Base-by-base conservation (phyloP, 64 coral and sea anemone species). In the Exaiptasia diaphana region DNA sequence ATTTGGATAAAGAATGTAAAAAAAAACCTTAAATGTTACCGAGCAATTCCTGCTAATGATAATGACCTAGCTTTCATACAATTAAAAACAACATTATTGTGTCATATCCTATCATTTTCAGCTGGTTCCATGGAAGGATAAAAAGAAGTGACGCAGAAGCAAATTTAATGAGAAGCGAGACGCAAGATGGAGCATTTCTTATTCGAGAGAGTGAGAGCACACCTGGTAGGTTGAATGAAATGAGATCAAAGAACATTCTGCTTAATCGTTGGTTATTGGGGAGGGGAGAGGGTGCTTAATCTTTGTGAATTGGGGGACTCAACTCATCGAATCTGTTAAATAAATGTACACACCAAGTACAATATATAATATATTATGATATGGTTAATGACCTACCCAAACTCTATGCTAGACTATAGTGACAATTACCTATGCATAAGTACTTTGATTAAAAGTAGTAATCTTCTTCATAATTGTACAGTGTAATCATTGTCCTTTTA, bases 191-290 rank as follows among this genome's bases (percentile, higher is more conserved):
- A 3, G 86, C 87, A 56, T 95, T 95, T 25, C 79, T 95, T 24
- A 65, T 95, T 15, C 64, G 91, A 79, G 91, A 89, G 63, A 95
- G 91, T 67, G 91, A 95, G 69, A 95, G 91, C 33, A 38, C 80
- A 7, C 91, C 91, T 89, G 91, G 91, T 95, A 68, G 32, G 20
- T 12, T 3, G 32, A 5, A 62, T 23, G 22, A 62, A 5, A 62
- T 23, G 57, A 8, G 5, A n/a, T 62, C 22, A 22, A 23, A 22
- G 7, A 62, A n/a, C 18, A 30, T 23, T 62, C 22, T 62, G 22
- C 57, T 9, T 6, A 23, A 23, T 22, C 5, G 22, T 9, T 10
- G 9, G 22, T 30, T 62, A 30, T 9, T 23, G 28, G 28, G 5
- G 9, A 23, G 57, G 21, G 28, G 18, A 62, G 22, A 62, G 28